phyloP scores from a whole-genome alignment of 2,797 vertebrate genomes.

The Perodicticus potto region DNA sequence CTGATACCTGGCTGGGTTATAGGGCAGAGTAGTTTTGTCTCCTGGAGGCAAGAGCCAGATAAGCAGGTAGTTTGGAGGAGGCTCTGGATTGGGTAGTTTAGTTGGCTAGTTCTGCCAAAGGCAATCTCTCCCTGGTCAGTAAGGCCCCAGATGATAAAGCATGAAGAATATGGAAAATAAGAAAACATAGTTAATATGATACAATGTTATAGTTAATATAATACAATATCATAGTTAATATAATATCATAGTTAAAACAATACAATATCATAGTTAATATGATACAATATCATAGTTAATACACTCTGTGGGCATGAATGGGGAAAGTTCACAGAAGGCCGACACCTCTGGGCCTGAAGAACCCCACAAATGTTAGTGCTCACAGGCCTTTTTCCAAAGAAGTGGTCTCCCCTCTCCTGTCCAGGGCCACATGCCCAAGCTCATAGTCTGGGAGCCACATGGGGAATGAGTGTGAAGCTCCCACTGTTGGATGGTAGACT shows the following conservation, averaged over 20 bases:
- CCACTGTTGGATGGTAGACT: too few relatives aligned
- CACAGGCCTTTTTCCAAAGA: neutral
- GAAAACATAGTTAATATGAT: neutral
- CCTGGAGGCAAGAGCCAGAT: neutral
- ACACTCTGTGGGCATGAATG: neutral
- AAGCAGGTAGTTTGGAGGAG: neutral
- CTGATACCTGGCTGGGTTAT: neutral
- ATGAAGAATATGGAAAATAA: neutral
- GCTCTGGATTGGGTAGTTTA: neutral
- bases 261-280: too few relatives aligned
- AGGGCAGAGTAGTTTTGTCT: neutral
- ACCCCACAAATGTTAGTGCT: neutral
- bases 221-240: too few relatives aligned
- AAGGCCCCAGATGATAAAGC: neutral
- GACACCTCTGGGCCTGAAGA: neutral
- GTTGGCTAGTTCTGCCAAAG: neutral
- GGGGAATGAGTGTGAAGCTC: neutral
- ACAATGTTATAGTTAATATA: too few relatives aligned
- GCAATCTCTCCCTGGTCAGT: neutral
- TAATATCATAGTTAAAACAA: neutral
- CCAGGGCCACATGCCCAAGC: too few relatives aligned
- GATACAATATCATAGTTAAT: neutral
- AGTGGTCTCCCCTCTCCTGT: fast-evolving
- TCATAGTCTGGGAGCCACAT: neutral
- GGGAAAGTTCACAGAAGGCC: too few relatives aligned